Evolutionary conservation across 2,797 vertebrate species (phyloP).

Genomic region (Sorex maritimensis): DNA sequence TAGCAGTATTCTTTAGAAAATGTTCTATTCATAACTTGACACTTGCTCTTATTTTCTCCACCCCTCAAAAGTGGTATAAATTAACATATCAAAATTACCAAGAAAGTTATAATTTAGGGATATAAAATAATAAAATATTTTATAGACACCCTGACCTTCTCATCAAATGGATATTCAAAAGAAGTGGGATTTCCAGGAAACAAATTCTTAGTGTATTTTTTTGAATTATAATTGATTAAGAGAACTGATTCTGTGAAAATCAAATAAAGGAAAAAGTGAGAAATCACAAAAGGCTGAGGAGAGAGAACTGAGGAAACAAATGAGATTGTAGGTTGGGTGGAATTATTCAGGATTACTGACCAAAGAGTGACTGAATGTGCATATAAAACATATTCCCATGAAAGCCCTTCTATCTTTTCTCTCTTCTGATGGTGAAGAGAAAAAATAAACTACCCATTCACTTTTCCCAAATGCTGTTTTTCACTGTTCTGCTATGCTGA

Average conservation of each 20-base stretch:
- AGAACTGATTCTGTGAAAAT: not conserved
- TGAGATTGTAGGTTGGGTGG: too few relatives aligned
- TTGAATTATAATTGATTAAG: not conserved
- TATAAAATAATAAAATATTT: slow-evolving; percentile 22
- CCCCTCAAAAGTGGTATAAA: slow-evolving; percentile 31
- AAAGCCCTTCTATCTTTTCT: not conserved
- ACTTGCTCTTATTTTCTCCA: slow-evolving; percentile 16
- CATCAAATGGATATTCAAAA: slow-evolving; percentile 54
- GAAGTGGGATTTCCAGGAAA: slow-evolving; percentile 20
- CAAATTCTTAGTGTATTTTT: not conserved
- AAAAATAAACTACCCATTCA: not conserved
- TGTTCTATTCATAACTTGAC: not conserved
- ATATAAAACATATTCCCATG: not conserved
- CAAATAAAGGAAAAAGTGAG: not conserved
- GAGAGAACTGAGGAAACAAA: not conserved
- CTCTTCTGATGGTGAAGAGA: not conserved
- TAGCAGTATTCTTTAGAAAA: slow-evolving; percentile 53
- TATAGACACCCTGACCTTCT: slow-evolving; percentile 46
- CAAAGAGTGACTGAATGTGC: not conserved
- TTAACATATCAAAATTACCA: slow-evolving; percentile 32
- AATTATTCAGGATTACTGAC: too few relatives aligned
- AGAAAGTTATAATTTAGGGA: slow-evolving; percentile 21
- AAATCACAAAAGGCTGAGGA: not conserved
- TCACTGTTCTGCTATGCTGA: not conserved
- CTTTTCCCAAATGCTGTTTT: not conserved